These are phyloP conservation scores for Eidolon dupreanum DNA, from an alignment of 2,797 vertebrate species.

Conservation along the genomic window DNA sequence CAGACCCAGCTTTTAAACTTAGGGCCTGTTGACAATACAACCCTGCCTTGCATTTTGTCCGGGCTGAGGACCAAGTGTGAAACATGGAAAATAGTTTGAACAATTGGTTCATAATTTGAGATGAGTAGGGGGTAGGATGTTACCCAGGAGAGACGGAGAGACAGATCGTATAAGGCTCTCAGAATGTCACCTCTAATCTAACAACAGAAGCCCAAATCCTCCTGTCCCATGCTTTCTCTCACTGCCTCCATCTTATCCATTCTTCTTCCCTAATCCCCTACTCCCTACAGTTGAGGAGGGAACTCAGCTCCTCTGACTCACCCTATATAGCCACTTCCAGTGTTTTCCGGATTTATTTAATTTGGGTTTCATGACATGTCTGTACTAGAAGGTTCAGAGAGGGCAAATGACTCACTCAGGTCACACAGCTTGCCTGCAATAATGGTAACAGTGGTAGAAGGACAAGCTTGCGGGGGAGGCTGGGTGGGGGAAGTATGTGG, in stretches of 20 bases:
- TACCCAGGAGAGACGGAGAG: not conserved
- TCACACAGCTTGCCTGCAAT: not conserved
- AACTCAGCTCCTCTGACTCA: not conserved
- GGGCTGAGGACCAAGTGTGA: not conserved
- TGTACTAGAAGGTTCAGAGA: constrained; percentile 9
- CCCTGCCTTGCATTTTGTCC: not conserved
- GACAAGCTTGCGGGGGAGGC: not conserved
- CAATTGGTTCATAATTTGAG: not conserved
- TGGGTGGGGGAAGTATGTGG: not conserved
- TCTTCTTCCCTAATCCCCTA: not conserved
- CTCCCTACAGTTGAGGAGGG: not conserved
- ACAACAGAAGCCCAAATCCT: not conserved
- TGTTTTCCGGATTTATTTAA: constrained; percentile 33
- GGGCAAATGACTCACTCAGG: not conserved
- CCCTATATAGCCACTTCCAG: not conserved
- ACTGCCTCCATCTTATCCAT: not conserved
- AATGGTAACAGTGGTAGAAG: not conserved
- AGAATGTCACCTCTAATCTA: not conserved
- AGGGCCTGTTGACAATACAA: not conserved
- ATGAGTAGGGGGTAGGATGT: not conserved
- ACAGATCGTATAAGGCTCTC: not conserved
- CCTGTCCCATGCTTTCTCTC: not conserved
- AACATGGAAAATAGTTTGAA: not conserved
- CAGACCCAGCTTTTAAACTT: not conserved
- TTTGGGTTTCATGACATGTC: not conserved